Percentiles rank a stretch among this genome's conserved stretches.
These are phyloP conservation scores for Thalassarche chlororhynchos DNA, from an alignment of 2,113 vertebrate genomes.

Conservation along the genomic window DNA sequence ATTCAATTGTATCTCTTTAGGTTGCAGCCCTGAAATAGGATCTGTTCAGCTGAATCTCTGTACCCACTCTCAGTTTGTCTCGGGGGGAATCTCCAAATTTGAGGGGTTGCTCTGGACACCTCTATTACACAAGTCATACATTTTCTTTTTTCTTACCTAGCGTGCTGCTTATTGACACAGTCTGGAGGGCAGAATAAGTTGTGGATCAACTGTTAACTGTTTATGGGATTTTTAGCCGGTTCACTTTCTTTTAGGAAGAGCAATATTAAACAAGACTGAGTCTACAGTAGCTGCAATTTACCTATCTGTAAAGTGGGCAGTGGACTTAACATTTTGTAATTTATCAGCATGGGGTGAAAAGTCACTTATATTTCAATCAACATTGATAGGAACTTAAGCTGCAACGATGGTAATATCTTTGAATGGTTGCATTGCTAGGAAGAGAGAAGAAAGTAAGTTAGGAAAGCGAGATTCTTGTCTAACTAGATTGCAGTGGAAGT, in stretches of 20 bases:
- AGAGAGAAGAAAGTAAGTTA: neutral
- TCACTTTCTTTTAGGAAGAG: neutral
- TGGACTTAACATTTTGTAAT: neutral
- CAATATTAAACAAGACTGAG: neutral
- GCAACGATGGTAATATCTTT: neutral
- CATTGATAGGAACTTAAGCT: neutral
- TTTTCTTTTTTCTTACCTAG: neutral
- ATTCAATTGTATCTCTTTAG: neutral
- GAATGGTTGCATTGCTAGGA: neutral
- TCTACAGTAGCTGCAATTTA: neutral
- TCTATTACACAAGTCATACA: fast-evolving
- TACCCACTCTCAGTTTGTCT: neutral
- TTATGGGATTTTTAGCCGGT: neutral
- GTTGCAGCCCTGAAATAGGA: neutral
- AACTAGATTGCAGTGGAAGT: neutral
- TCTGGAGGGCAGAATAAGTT: neutral
- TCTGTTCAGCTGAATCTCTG: neutral
- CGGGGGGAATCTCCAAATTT: neutral
- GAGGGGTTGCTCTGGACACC: neutral
- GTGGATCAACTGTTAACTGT: neutral
- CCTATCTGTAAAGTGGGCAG: neutral
- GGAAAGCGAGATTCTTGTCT: neutral
- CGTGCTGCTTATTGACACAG: neutral
- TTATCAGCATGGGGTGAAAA: neutral
- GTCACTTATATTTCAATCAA: neutral